A percentile compares a stretch with the other conserved stretches of the same genome.
Evolutionary conservation across 2,888 invertebrate species (phyloP).

Genomic region (Tethea ocularis): DNA sequence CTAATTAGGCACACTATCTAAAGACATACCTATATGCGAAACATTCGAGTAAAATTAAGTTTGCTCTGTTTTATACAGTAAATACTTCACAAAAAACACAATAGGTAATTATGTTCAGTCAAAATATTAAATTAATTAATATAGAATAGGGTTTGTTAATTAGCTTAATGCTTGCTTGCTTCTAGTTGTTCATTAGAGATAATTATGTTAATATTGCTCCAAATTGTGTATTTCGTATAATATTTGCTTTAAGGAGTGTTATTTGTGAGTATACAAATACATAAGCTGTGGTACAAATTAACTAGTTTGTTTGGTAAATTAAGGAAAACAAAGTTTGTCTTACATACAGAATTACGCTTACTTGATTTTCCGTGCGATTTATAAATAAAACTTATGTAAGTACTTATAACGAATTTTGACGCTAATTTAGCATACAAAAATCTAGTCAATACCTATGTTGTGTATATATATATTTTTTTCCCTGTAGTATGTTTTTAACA

Average conservation of each 20-base stretch:
- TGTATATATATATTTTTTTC: no score
- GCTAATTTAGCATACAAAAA: no score
- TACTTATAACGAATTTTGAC: no score
- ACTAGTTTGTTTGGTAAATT: not conserved
- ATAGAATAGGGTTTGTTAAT: conserved; percentile 6
- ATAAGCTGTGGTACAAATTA: not conserved
- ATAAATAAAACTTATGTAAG: no score
- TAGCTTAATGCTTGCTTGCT: conserved; percentile 5
- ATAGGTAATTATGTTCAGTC: not conserved
- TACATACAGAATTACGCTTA: no score
- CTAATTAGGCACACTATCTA: no score
- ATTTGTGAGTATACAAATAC: not conserved
- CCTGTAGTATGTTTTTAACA: no score
- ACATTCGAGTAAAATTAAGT: no score
- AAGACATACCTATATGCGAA: no score
- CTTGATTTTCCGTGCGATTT: no score
- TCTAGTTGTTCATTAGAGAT: conserved; percentile 3
- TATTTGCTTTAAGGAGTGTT: not conserved
- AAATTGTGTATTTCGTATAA: not conserved
- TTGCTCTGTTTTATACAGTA: no score
- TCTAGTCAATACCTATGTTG: no score
- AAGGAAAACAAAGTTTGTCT: not conserved
- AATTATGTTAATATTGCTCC: conserved; percentile 4
- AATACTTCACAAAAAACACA: not conserved
- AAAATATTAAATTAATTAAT: not conserved